Evolutionary conservation across 2,113 vertebrate species (phyloP).

Genomic region (Lycaon pictus): DNA sequence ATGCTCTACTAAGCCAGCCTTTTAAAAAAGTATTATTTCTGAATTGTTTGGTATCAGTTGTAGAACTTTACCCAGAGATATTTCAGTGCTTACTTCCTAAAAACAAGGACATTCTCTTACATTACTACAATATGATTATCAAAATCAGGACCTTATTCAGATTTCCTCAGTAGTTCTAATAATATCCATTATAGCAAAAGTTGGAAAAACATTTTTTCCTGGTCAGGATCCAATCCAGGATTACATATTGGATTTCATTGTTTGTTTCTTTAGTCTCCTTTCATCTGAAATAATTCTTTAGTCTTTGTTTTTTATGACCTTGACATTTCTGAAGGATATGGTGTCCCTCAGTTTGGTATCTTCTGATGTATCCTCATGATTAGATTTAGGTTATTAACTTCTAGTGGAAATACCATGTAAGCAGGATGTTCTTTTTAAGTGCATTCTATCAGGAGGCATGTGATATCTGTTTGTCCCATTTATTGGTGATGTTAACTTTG

Average conservation of each 20-base stretch:
- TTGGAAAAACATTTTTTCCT: background rate
- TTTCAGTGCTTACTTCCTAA: background rate
- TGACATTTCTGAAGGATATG: slow-evolving; percentile 15
- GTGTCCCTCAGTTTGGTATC: background rate
- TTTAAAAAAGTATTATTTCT: slow-evolving; percentile 25
- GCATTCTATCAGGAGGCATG: background rate
- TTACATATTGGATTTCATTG: background rate
- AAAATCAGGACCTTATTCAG: slow-evolving; percentile 13
- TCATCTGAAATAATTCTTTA: background rate
- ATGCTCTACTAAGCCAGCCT: background rate
- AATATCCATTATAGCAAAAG: background rate
- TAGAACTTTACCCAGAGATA: background rate
- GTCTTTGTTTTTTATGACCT: slow-evolving; percentile 38
- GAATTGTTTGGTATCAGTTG: slow-evolving; percentile 34
- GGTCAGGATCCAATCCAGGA: background rate
- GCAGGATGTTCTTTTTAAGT: background rate
- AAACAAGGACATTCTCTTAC: background rate
- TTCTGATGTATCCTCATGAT: background rate
- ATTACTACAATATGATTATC: background rate
- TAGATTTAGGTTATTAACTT: slow-evolving; percentile 47
- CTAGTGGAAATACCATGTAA: background rate
- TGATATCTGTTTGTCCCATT: background rate
- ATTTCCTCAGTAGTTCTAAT: background rate
- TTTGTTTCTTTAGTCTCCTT: slow-evolving; percentile 36
- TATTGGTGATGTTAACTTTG: slow-evolving; percentile 13